Base-by-base conservation (phyloP, 1,140 invertebrate species). In the Brachionus rubens region DNA sequence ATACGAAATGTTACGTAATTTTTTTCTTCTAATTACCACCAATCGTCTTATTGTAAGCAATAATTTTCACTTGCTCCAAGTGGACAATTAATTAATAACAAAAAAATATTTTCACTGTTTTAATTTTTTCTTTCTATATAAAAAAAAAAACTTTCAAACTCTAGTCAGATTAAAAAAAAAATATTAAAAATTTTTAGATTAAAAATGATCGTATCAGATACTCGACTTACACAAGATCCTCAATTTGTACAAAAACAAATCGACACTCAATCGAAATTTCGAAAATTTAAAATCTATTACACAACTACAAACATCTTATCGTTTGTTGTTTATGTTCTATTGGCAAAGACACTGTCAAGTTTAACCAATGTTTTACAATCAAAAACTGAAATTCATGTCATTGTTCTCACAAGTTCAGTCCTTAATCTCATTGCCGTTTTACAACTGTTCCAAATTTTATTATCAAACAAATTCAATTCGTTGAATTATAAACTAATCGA, bases 1-100 rank as follows among this genome's bases (percentile, higher is more conserved):
- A 59, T 33, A 33, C 54, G 54, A 59, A 36, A 59, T 59, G 54
- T 59, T 59, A 30, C 54, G 54, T 59, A 59, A 59, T 59, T 16
- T 36, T 12, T 2, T 36, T 33, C 19, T 59, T 33, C 19, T 59
- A 59, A 59, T 59, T 59, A 36, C 54, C 54, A 59, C 54, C 30
- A 59, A 30, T 16, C 33, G 30, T 36, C 9, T 36, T 36, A 5
- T 9, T 36, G 4, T 36, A 36, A 5, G 14, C 16, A 33, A 54
- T 54, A 14, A n/a, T 59, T 59, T 59, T 59, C 54, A 59, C 54
- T 16, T 19, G 28, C 30, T 33, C 19, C 46, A 54, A 54, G 10
- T 43, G 9, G 41, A 43, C 30, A 43, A 65, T 65, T 65, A 65
- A 65, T 65, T 65, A 65, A 65, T 26, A 43, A 19, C 21, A 28